A percentile compares a stretch with the other conserved stretches of the same genome.
phyloP scores from a whole-genome alignment of 2,888 invertebrate genomes.

The Acanthoscelides obtectus region DNA sequence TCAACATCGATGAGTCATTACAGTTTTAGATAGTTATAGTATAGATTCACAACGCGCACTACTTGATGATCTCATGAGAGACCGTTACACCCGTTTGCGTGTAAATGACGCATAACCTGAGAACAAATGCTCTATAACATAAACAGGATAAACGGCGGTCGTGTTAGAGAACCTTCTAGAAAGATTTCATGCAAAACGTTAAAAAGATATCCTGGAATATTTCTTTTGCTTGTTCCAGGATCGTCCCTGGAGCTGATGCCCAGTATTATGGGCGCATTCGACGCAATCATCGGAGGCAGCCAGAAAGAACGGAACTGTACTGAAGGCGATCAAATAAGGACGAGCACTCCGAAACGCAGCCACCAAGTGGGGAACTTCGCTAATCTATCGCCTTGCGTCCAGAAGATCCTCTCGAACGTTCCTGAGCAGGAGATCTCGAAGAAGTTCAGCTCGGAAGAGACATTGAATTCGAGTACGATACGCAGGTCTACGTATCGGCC shows the following conservation, averaged over 20 bases:
- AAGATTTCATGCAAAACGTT: not conserved
- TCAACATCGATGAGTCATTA: too few relatives aligned
- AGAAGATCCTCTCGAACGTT: constrained; percentile 58
- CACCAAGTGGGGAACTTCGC: constrained; percentile 49
- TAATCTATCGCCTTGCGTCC: constrained; percentile 58
- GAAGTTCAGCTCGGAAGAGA: constrained; percentile 43
- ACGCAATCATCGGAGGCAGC: constrained; percentile 62
- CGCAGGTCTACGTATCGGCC: not conserved
- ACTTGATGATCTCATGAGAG: too few relatives aligned
- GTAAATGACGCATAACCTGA: too few relatives aligned
- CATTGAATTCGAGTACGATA: constrained; percentile 22
- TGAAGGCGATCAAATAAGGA: constrained; percentile 20
- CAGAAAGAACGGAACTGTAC: constrained; percentile 16
- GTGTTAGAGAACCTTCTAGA: too few relatives aligned
- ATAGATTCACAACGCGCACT: too few relatives aligned
- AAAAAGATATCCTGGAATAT: not conserved
- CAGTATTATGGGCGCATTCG: constrained; percentile 81
- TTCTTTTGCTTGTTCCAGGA: constrained; percentile 57
- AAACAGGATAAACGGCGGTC: too few relatives aligned
- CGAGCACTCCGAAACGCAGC: constrained; percentile 35
- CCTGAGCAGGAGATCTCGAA: constrained; percentile 42
- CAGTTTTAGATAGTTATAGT: too few relatives aligned
- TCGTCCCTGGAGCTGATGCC: constrained; percentile 83
- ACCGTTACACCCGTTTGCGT: too few relatives aligned
- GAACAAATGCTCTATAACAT: too few relatives aligned